Evolutionary conservation across 2,888 invertebrate genomes (phyloP).

Genomic region (Candidula unifasciata): DNA sequence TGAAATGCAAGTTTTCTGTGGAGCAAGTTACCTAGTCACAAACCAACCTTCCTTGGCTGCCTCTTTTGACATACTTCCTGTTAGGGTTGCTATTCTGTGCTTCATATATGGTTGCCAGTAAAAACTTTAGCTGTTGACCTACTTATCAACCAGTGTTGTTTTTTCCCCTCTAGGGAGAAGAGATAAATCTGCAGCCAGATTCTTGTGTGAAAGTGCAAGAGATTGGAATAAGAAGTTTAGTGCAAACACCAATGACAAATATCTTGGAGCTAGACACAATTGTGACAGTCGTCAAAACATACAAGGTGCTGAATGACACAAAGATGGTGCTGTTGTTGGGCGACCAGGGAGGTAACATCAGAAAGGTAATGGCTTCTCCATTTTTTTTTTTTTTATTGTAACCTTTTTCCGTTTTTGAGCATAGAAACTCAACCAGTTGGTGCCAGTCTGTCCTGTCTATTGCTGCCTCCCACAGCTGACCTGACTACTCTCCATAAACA

Average conservation of each 20-base stretch:
- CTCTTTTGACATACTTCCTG: no score
- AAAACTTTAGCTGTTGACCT: no score
- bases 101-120: no score
- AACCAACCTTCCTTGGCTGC: no score
- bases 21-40: no score
- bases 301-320: not conserved
- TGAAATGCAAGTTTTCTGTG: no score
- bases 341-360: constrained; percentile 33
- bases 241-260: not conserved
- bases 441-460: no score
- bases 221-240: constrained; percentile 5
- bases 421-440: no score
- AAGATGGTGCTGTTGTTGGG: constrained; percentile 10
- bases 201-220: not conserved
- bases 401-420: not conserved
- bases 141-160: no score
- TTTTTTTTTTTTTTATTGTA: not conserved
- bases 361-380: constrained; percentile 10
- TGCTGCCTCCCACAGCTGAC: no score
- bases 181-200: not conserved
- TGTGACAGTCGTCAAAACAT: constrained; percentile 28
- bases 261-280: not conserved
- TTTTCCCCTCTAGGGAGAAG: no score
- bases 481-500: not conserved
- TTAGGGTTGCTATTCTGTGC: no score